These are phyloP conservation scores for Oxycera nigricornis DNA, from an alignment of 2,888 invertebrate genomes.

Conservation along the genomic window DNA sequence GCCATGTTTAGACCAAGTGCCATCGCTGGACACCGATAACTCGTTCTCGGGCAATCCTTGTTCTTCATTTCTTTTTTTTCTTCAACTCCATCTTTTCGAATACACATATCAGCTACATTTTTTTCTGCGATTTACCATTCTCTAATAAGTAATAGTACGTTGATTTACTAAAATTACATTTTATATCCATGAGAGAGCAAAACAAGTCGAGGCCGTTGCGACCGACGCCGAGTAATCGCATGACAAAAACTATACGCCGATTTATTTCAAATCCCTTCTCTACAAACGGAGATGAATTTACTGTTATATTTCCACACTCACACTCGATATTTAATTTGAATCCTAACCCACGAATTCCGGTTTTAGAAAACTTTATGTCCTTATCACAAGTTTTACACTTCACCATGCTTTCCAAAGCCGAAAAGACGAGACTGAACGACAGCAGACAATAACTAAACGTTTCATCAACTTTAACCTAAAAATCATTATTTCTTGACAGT, in stretches of 20 bases:
- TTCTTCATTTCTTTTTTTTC: conserved; percentile 25
- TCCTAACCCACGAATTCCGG: not conserved
- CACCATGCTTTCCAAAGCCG: not conserved
- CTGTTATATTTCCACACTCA: not conserved
- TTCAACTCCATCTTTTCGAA: conserved; percentile 6
- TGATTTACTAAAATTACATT: not conserved
- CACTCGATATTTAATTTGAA: not conserved
- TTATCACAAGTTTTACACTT: conserved; percentile 8
- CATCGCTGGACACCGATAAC: conserved; percentile 32
- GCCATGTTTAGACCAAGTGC: conserved; percentile 44
- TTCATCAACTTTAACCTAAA: not conserved
- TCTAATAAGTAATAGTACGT: not conserved
- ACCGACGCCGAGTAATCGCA: conserved; percentile 7
- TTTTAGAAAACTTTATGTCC: not conserved
- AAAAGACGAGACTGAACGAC: not conserved
- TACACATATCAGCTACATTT: not conserved
- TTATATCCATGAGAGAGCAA: not conserved
- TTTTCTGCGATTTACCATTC: not conserved
- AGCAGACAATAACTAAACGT: not conserved
- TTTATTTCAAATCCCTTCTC: not conserved
- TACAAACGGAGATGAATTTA: not conserved
- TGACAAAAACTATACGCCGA: not conserved
- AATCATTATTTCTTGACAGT: not conserved
- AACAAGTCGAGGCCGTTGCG: not conserved
- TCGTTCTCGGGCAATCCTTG: not conserved